Base-by-base conservation (phyloP, 92 coral and sea anemone genomes). In the Pocillopora grandis region DNA sequence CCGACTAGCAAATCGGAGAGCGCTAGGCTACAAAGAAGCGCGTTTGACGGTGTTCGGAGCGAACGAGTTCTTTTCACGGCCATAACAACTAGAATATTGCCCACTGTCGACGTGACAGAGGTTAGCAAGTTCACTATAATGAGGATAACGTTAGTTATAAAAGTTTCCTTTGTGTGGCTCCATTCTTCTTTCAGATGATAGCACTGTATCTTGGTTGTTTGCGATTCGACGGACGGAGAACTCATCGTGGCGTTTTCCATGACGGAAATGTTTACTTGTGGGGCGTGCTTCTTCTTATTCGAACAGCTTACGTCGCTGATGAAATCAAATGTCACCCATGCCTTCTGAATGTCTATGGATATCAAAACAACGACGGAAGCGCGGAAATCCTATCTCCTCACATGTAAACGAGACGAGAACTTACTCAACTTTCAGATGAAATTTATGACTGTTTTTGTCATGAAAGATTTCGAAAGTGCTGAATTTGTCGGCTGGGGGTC, bases 21-120 rank as follows among this genome's bases (percentile, higher is more conserved):
- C 60, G 87, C 87, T 15, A 83, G 87, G 20, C 87, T 73, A 23
- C 87, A 83, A 9, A 83, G 80, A 17, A 83, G 87, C 59, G 81
- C 37, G 72, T 83, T 83, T 0, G 87, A 83, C 60, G 87, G 87
- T 0, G 72, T 83, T 19, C 80, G 87, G 9, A 83, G 62, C 18
- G 64, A 2, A 12, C 80, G 87, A 49, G 87, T 83, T 66, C 58
- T 83, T 52, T 33, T 37, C 35, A 83, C 80, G 10, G 87, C 80
- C 10, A 83, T 11, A 4, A 83, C 57, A 52, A 83, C 67, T 6
- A 83, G n/a, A n/a, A 49, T 27, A 66, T 83, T 83, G 7, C 87
- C 87, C 13, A 49, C 71, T 2, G 58, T 66, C 21, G 87, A 80
- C 62, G 87, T 72, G 11, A 83, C 33, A 63, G 80, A 62, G 14